Evolutionary conservation across 2,113 vertebrate species (phyloP).

Genomic region (Varanus komodoensis): DNA sequence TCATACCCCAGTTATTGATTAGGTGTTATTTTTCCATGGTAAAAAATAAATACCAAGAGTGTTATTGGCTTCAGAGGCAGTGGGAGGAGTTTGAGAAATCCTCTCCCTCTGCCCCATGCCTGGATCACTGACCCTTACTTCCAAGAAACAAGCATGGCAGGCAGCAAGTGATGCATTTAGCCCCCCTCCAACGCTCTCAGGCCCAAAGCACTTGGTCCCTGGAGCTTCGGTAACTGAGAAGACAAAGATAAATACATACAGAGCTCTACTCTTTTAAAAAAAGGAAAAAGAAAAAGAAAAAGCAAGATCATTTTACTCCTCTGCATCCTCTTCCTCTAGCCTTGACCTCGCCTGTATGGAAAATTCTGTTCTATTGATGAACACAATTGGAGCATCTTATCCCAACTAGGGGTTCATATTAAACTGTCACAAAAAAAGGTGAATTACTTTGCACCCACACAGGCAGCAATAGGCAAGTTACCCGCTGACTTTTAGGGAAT

Average conservation of each 20-base stretch:
- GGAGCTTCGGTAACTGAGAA: neutral
- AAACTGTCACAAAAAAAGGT: neutral
- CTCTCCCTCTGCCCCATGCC: constrained; percentile 15
- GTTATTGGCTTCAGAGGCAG: constrained; percentile 67
- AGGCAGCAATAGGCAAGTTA: neutral
- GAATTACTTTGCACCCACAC: neutral
- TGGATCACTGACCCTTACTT: constrained; percentile 20
- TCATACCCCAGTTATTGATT: constrained; percentile 61
- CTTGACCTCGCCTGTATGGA: constrained; percentile 1
- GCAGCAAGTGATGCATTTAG: constrained; percentile 32
- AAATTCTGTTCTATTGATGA: neutral
- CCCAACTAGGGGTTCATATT: neutral
- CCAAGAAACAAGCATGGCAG: constrained; percentile 53
- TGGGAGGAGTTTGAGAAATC: constrained; percentile 38
- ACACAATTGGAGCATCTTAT: neutral
- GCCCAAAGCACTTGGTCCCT: neutral
- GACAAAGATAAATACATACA: constrained; percentile 65
- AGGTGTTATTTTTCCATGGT: constrained; percentile 71
- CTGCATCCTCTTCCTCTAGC: neutral
- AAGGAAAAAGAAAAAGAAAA: neutral
- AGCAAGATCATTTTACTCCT: constrained; percentile 29
- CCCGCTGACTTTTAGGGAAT: neutral
- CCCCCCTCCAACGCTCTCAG: neutral
- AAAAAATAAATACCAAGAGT: constrained; percentile 73
- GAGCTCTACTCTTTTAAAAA: neutral